These are phyloP conservation scores for Cantharis lateralis DNA, from an alignment of 2,888 invertebrate genomes.

Conservation along the genomic window DNA sequence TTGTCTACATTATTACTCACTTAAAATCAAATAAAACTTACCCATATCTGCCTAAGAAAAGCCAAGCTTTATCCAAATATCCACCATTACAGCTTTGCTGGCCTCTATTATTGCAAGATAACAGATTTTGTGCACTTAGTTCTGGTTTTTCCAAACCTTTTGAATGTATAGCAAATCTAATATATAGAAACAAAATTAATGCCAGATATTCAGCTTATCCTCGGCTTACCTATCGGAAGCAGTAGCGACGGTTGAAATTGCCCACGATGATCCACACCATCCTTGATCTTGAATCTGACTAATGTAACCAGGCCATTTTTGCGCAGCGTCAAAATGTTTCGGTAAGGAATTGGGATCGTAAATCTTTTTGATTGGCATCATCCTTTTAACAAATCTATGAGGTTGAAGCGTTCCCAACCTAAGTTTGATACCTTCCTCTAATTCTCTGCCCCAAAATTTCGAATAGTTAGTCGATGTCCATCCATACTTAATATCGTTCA, in stretches of 20 bases:
- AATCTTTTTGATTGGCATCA: constrained; percentile 64
- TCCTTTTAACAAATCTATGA: constrained; percentile 57
- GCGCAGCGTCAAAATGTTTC: constrained; percentile 73
- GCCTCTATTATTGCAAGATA: constrained; percentile 81
- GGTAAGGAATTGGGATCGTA: constrained; percentile 69
- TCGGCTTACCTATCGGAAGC: constrained; percentile 71
- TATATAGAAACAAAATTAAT: not conserved
- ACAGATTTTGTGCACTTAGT: constrained; percentile 82
- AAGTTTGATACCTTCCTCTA: constrained; percentile 74
- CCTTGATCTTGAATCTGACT: constrained; percentile 74
- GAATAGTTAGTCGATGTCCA: constrained; percentile 85
- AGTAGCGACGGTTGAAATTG: constrained; percentile 81
- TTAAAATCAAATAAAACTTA: constrained; percentile 47
- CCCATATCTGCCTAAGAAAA: constrained; percentile 55
- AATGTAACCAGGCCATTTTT: constrained; percentile 75
- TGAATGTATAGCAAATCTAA: constrained; percentile 81
- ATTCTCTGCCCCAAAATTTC: constrained; percentile 81
- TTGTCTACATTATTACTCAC: not conserved
- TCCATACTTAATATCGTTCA: constrained; percentile 65
- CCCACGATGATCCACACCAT: constrained; percentile 91
- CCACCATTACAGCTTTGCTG: constrained; percentile 88
- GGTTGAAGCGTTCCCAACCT: constrained; percentile 62
- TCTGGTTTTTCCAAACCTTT: constrained; percentile 73
- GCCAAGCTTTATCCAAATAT: constrained; percentile 59
- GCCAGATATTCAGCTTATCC: too few species aligned